These are phyloP conservation scores for Natrix natrix DNA, from an alignment of 2,797 vertebrate genomes.

Conservation along the genomic window DNA sequence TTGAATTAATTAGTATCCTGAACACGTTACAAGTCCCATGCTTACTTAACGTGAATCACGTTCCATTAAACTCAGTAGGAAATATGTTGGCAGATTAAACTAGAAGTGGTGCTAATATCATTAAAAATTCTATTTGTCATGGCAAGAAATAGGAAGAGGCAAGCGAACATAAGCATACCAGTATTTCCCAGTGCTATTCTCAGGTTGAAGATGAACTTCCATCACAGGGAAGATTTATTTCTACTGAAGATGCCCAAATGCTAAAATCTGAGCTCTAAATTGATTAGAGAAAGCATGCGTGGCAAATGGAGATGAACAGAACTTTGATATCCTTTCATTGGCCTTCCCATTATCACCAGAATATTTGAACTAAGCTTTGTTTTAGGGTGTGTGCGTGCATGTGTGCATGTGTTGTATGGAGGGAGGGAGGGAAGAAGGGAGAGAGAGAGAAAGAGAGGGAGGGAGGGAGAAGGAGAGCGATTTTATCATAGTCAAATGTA, in stretches of 20 bases:
- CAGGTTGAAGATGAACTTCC: background rate
- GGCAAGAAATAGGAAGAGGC: background rate
- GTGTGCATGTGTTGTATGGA: background rate
- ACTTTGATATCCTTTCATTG: background rate
- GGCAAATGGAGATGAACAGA: background rate
- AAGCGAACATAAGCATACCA: background rate
- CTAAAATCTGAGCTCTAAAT: background rate
- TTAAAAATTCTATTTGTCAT: background rate
- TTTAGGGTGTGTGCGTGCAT: background rate
- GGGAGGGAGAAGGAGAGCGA: too few species aligned
- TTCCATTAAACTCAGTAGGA: background rate
- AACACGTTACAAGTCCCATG: background rate
- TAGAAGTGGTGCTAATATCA: background rate
- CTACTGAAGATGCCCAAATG: background rate
- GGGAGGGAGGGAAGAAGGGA: background rate
- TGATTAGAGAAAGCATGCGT: background rate
- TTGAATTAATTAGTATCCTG: background rate
- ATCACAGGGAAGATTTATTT: background rate
- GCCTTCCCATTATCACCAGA: background rate
- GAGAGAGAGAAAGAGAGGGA: too few species aligned
- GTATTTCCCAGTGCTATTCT: background rate
- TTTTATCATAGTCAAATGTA: background rate
- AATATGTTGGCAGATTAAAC: background rate
- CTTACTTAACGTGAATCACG: background rate
- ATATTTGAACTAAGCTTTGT: background rate